phyloP scores from a whole-genome alignment of 2,888 invertebrate genomes.

The Megaustenia siamemsis region DNA sequence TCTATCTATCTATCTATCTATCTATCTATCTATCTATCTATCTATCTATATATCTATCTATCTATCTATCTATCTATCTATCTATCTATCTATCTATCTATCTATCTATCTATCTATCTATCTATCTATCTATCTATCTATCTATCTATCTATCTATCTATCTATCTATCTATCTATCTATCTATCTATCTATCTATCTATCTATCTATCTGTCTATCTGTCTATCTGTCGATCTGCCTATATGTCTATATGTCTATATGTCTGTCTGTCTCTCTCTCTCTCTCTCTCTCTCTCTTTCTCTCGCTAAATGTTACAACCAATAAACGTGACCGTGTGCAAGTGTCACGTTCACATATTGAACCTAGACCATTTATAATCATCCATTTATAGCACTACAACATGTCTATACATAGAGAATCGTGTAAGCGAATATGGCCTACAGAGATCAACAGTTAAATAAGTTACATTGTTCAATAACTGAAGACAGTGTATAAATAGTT shows the following conservation, averaged over 20 bases:
- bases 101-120: constrained; percentile 12
- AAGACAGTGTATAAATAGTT: no score
- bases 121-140: constrained; percentile 19
- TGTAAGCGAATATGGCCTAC: no score
- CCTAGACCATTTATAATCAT: no score
- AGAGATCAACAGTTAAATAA: no score
- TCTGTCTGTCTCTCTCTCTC: background rate
- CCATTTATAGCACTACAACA: no score
- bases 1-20: constrained; percentile 34
- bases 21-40: constrained; percentile 29
- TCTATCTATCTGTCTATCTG: background rate
- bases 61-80: constrained; percentile 30
- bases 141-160: constrained; percentile 17
- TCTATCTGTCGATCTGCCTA: background rate
- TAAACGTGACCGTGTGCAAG: background rate
- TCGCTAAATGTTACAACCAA: background rate
- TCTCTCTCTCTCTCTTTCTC: background rate
- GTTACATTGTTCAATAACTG: no score
- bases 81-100: constrained; percentile 1
- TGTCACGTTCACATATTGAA: background rate
- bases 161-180: background rate
- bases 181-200: background rate
- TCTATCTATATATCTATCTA: constrained; percentile 11
- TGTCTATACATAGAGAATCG: no score
- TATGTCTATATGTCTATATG: background rate